These are phyloP conservation scores for Elysia chlorotica DNA, from an alignment of 1,140 invertebrate species.

Conservation along the genomic window DNA sequence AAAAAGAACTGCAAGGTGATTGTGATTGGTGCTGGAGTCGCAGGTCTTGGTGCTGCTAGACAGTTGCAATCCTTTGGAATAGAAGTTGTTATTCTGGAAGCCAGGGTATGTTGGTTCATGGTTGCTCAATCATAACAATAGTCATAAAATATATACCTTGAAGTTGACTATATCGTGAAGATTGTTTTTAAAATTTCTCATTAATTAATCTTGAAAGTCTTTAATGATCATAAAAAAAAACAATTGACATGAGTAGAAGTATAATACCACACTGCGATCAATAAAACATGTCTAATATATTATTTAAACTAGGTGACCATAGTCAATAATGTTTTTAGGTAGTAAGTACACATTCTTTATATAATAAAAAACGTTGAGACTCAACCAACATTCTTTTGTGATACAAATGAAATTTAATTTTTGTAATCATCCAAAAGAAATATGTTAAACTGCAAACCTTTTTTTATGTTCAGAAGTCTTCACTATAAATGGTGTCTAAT, in stretches of 20 bases:
- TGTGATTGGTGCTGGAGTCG: constrained; percentile 94
- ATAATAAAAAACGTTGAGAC: neutral
- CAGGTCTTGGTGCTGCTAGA: constrained; percentile 89
- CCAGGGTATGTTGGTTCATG: constrained; percentile 77
- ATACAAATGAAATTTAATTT: neutral
- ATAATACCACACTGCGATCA: no score
- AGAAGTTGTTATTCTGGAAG: constrained; percentile 94
- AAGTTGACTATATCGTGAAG: no score
- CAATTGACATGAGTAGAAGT: no score
- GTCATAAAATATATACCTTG: no score
- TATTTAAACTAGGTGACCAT: no score
- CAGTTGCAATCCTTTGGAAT: constrained; percentile 95
- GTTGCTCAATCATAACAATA: no score
- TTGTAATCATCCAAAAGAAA: neutral
- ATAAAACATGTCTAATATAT: no score
- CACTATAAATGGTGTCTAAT: neutral
- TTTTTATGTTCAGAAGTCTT: neutral
- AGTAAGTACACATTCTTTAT: neutral
- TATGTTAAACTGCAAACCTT: no score
- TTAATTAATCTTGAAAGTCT: no score
- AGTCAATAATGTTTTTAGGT: no score
- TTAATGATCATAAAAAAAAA: no score
- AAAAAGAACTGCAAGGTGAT: constrained; percentile 90
- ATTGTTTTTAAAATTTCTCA: no score
- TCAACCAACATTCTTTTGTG: neutral